phyloP scores from a whole-genome alignment of 2,888 invertebrate species.

The Cabera pusaria region DNA sequence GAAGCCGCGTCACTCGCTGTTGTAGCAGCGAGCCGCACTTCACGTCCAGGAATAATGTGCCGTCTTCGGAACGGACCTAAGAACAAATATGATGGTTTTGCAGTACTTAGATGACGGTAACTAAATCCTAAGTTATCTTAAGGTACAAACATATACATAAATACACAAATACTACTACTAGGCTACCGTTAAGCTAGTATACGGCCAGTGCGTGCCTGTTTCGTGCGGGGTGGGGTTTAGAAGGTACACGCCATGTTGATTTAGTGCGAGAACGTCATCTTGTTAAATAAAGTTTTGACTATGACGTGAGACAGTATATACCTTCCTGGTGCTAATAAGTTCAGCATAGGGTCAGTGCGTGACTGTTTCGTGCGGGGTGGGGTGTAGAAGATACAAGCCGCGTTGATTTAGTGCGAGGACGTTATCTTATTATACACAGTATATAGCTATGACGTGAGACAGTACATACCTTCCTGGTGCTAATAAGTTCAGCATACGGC shows the following conservation, averaged over 20 bases:
- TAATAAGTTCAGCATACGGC: constrained; percentile 97
- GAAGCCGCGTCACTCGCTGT: constrained; percentile 96
- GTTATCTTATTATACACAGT: no score
- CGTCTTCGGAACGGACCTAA: constrained; percentile 93
- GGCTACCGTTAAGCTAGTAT: constrained; percentile 96
- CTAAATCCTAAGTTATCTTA: no score
- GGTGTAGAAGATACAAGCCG: constrained; percentile 90
- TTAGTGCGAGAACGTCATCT: no score
- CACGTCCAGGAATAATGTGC: constrained; percentile 96
- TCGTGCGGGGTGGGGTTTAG: constrained; percentile 96
- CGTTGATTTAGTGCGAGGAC: no score
- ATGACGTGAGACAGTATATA: constrained; percentile 30
- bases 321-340: constrained; percentile 97
- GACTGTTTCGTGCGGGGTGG: constrained; percentile 95
- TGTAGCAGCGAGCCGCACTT: constrained; percentile 98
- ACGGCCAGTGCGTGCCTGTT: constrained; percentile 95
- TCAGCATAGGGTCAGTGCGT: constrained; percentile 97
- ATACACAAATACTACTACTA: no score
- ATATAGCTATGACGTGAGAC: no score
- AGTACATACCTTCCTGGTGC: constrained; percentile 92
- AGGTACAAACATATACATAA: no score
- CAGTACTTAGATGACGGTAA: no score
- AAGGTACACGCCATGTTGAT: no score
- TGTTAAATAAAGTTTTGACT: no score
- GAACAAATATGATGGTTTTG: no score